Conservation (phyloP, 1,140 invertebrate species). For the Pteromalus puparum region DNA sequence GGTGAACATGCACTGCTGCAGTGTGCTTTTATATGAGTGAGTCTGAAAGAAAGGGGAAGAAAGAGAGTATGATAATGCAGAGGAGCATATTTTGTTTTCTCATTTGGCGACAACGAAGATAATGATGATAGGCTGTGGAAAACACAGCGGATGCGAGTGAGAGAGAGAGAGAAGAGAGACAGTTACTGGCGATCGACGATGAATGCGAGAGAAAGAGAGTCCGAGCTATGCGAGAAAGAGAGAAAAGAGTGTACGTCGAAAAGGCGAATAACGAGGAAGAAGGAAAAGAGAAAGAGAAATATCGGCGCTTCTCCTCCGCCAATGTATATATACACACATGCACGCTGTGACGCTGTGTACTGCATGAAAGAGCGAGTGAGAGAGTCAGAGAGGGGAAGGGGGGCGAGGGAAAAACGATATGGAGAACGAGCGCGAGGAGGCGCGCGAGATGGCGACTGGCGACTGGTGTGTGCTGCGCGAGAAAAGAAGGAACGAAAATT, state of each 20-base stretch:
- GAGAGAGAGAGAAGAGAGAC: neutral
- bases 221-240: neutral
- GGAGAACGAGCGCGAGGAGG: conserved; percentile 33
- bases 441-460: conserved; percentile 45
- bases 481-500: conserved; percentile 66
- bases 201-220: conserved; percentile 1
- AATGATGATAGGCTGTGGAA: neutral
- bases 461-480: conserved; percentile 53
- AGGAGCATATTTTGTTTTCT: neutral
- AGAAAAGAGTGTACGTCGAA: conserved; percentile 36
- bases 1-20: conserved; percentile 6
- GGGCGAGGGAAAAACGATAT: conserved; percentile 48
- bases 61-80: conserved; percentile 50
- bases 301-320: neutral
- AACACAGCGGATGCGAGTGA: neutral
- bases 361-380: neutral
- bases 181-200: neutral
- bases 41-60: conserved; percentile 36
- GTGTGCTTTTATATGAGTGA: conserved; percentile 31
- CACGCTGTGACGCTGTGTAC: neutral
- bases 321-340: neutral
- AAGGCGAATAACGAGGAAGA: conserved; percentile 22
- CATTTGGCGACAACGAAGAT: neutral
- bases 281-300: conserved; percentile 36
- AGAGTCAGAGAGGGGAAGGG: neutral